Percentiles rank a stretch among this genome's conserved stretches.
Evolutionary conservation across 2,888 invertebrate genomes (phyloP).

Genomic region (Alentia gelatinosa): DNA sequence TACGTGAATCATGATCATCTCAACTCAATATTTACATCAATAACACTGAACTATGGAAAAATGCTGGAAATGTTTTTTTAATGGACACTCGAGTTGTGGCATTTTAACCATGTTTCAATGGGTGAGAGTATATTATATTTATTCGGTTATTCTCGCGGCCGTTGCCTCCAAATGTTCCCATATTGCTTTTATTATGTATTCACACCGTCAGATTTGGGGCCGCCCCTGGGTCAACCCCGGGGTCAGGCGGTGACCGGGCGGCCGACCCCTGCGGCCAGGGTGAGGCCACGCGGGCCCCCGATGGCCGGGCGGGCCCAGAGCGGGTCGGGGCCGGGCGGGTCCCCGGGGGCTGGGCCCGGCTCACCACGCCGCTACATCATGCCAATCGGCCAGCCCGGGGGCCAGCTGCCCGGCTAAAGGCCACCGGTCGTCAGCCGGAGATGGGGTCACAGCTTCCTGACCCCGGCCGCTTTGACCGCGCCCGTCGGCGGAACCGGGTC

Average conservation of each 20-base stretch:
- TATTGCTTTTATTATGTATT: conserved; percentile 49
- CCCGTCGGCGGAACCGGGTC: conserved; percentile 37
- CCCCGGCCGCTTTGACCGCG: conserved; percentile 34
- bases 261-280: conserved; percentile 34
- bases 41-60: too few species aligned
- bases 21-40: too few species aligned
- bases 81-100: too few species aligned
- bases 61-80: too few species aligned
- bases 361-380: conserved; percentile 53
- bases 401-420: conserved; percentile 27
- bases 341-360: neutral
- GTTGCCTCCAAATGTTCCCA: neutral
- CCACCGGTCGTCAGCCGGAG: conserved; percentile 43
- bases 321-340: neutral
- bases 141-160: too few species aligned
- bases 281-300: neutral
- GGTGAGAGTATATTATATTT: too few species aligned
- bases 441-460: conserved; percentile 44
- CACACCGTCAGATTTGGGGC: conserved; percentile 35
- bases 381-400: conserved; percentile 35
- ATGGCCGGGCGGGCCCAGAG: neutral
- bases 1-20: too few species aligned
- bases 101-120: too few species aligned
- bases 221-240: conserved; percentile 14
- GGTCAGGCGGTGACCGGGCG: conserved; percentile 23